Conservation (phyloP, 2,888 invertebrate species). For the Fragum fragum region DNA sequence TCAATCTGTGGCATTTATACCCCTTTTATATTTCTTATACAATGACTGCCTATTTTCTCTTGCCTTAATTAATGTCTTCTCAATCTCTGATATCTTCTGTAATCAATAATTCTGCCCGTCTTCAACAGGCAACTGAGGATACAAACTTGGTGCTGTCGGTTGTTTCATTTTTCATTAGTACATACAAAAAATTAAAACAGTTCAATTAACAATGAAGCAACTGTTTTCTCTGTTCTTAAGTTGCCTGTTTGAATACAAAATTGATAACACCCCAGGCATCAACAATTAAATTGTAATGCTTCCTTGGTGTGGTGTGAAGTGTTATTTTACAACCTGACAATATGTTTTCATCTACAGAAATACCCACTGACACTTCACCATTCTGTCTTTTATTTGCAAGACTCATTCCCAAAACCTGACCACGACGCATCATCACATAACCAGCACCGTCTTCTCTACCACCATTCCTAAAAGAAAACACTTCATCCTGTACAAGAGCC, state of each 20-base stretch:
- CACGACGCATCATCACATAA: slow-evolving; percentile 47
- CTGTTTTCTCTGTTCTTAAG: slow-evolving; percentile 36
- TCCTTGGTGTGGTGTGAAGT: slow-evolving; percentile 42
- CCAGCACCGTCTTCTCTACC: slow-evolving; percentile 41
- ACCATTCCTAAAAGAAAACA: slow-evolving; percentile 38
- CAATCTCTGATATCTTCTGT: slow-evolving; percentile 52
- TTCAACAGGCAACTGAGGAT: slow-evolving; percentile 42
- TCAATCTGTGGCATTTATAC: slow-evolving; percentile 51
- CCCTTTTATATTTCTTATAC: slow-evolving; percentile 54
- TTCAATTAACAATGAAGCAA: slow-evolving; percentile 38
- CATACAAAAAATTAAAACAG: slow-evolving; percentile 22
- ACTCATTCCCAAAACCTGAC: slow-evolving; percentile 33
- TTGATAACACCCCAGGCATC: slow-evolving; percentile 42
- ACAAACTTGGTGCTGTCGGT: slow-evolving; percentile 46
- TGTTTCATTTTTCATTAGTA: slow-evolving; percentile 44
- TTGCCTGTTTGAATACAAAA: slow-evolving; percentile 39
- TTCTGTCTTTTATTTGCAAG: slow-evolving; percentile 28
- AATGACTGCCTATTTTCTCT: slow-evolving; percentile 43
- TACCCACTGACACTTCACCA: slow-evolving; percentile 40
- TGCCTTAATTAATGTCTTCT: slow-evolving; percentile 17
- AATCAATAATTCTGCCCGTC: slow-evolving; percentile 56
- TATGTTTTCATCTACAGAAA: slow-evolving; percentile 38
- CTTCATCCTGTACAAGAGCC: slow-evolving; percentile 29
- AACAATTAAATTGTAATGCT: slow-evolving; percentile 36
- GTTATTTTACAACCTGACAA: slow-evolving; percentile 39